These are phyloP conservation scores for Apocheima hispidaria DNA, from an alignment of 2,888 invertebrate genomes.

Conservation along the genomic window DNA sequence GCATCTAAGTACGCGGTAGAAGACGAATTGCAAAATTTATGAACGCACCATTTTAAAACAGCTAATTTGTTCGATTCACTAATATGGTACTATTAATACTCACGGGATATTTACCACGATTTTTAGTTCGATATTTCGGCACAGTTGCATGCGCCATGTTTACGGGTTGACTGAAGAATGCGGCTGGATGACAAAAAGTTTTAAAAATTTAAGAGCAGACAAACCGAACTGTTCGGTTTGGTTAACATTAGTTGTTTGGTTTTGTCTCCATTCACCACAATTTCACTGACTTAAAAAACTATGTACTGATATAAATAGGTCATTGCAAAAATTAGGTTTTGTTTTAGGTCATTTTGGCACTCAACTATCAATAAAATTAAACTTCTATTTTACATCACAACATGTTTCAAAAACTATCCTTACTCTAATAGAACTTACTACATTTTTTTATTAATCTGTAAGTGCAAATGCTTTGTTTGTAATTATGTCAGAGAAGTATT, in stretches of 20 bases:
- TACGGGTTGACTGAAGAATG: too few relatives aligned
- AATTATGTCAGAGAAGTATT: slow-evolving; percentile 12
- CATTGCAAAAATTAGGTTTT: slow-evolving; percentile 16
- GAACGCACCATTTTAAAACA: too few relatives aligned
- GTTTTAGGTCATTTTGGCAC: slow-evolving; percentile 51
- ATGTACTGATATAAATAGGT: slow-evolving; percentile 10
- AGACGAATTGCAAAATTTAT: too few relatives aligned
- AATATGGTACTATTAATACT: too few relatives aligned
- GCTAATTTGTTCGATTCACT: too few relatives aligned
- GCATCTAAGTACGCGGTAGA: too few relatives aligned
- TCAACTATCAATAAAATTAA: slow-evolving; percentile 23
- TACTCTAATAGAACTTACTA: slow-evolving; percentile 10
- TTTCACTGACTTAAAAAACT: background rate
- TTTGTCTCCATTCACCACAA: background rate
- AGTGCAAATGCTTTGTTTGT: slow-evolving; percentile 2
- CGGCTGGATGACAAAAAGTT: too few relatives aligned
- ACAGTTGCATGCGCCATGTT: too few relatives aligned
- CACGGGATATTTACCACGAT: too few relatives aligned
- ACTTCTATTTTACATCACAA: slow-evolving; percentile 30
- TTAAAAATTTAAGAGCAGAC: too few relatives aligned
- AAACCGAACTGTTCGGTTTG: too few relatives aligned
- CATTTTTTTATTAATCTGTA: background rate
- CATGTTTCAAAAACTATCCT: slow-evolving; percentile 44
- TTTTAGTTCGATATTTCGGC: too few relatives aligned
- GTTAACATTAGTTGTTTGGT: background rate